Evolutionary conservation across 2,888 invertebrate genomes (phyloP).

Genomic region (Morpho achilles): DNA sequence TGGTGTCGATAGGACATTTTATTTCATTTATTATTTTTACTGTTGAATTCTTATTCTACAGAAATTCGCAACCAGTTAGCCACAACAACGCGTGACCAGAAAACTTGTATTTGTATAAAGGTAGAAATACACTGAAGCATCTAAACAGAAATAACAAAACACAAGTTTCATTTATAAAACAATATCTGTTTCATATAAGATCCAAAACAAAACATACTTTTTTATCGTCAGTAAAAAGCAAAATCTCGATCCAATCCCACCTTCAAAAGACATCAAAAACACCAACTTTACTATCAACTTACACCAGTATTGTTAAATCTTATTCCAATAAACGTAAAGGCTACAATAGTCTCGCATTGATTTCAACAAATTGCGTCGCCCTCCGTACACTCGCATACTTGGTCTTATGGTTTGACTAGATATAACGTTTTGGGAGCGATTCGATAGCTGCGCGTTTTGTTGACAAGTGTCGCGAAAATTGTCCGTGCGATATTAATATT

Average conservation of each 20-base stretch:
- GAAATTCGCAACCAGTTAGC: too few relatives aligned
- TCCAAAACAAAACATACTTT: slow-evolving; percentile 19
- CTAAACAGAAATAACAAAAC: neutral
- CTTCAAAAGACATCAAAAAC: slow-evolving; percentile 22
- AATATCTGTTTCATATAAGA: slow-evolving; percentile 9
- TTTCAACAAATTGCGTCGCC: neutral
- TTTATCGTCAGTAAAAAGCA: slow-evolving; percentile 24
- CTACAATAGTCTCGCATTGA: neutral
- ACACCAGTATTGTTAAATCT: slow-evolving; percentile 11
- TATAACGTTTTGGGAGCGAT: too few relatives aligned
- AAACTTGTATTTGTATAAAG: too few relatives aligned
- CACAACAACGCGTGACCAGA: too few relatives aligned
- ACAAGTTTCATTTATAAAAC: neutral
- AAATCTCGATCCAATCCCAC: slow-evolving; percentile 27
- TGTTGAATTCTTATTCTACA: too few relatives aligned
- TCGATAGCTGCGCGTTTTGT: too few relatives aligned
- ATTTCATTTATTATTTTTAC: too few relatives aligned
- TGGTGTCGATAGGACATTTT: too few relatives aligned
- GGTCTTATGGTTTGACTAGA: too few relatives aligned
- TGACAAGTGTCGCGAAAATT: too few relatives aligned
- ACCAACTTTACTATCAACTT: slow-evolving; percentile 5
- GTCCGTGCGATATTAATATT: too few relatives aligned
- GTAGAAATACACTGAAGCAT: neutral
- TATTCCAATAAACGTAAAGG: slow-evolving; percentile 1
- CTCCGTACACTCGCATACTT: too few relatives aligned